These are phyloP conservation scores for Ceramica pisi DNA, from an alignment of 2,888 invertebrate species.

Conservation along the genomic window DNA sequence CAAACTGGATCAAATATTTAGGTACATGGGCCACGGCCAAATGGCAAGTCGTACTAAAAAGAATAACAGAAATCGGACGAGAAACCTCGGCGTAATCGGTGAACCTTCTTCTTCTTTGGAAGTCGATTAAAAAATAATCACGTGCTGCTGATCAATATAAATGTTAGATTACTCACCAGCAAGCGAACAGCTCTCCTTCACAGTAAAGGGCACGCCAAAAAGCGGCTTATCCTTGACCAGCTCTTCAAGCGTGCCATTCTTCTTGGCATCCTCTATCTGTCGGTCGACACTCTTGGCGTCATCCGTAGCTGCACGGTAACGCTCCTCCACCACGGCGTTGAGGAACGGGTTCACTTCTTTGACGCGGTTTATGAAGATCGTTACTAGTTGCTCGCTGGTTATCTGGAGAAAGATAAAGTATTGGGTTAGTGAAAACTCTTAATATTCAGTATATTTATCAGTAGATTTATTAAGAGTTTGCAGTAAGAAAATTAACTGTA, in stretches of 20 bases:
- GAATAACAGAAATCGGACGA: no score
- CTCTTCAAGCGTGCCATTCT: conserved; percentile 77
- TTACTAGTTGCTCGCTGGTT: conserved; percentile 91
- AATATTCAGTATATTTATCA: no score
- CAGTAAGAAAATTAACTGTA: no score
- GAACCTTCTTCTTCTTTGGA: no score
- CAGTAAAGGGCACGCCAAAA: conserved; percentile 95
- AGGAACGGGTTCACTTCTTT: conserved; percentile 92
- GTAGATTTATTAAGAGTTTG: no score
- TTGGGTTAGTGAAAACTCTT: no score
- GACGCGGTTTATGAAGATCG: conserved; percentile 92
- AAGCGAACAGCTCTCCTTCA: conserved; percentile 95
- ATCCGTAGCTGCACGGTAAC: conserved; percentile 91
- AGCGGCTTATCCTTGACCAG: conserved; percentile 91
- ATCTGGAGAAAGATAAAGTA: conserved; percentile 81
- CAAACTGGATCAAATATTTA: no score
- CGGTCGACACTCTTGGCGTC: conserved; percentile 92
- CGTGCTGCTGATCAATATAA: no score
- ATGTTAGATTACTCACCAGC: conserved; percentile 89
- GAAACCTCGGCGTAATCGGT: no score
- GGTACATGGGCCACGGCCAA: no score
- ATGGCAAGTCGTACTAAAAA: no score
- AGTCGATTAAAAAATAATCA: no score
- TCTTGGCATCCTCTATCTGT: conserved; percentile 72
- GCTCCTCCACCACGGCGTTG: conserved; percentile 93